Evolutionary conservation across 2,797 vertebrate genomes (phyloP).

Genomic region (Xenopus petersii): DNA sequence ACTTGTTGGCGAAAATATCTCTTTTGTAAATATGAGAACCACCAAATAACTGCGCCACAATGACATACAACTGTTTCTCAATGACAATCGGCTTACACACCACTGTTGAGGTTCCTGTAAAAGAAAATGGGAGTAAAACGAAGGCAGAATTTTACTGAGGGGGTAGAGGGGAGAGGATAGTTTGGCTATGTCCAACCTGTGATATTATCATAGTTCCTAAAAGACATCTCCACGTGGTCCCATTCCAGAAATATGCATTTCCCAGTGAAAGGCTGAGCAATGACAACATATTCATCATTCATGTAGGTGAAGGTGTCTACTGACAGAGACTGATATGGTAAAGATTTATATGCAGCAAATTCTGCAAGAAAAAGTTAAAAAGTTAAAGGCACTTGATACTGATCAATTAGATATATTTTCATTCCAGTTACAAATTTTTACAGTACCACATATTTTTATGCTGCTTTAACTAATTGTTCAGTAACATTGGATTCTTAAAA

Average conservation of each 20-base stretch:
- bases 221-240: slow-evolving; percentile 97
- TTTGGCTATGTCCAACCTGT: slow-evolving; percentile 69
- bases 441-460: too few species aligned
- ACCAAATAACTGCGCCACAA: slow-evolving; percentile 94
- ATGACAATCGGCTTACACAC: slow-evolving; percentile 97
- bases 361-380: slow-evolving; percentile 70
- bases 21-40: slow-evolving; percentile 98
- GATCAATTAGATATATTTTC: too few species aligned
- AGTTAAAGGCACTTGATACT: too few species aligned
- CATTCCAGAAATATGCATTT: slow-evolving; percentile 97
- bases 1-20: slow-evolving; percentile 91
- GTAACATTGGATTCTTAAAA: too few species aligned
- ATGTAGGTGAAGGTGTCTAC: slow-evolving; percentile 90
- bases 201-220: slow-evolving; percentile 93
- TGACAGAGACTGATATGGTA: slow-evolving; percentile 93
- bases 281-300: slow-evolving; percentile 88
- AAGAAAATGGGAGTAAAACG: slow-evolving; percentile 7
- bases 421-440: too few species aligned
- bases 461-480: too few species aligned
- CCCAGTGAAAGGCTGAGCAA: slow-evolving; percentile 93
- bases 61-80: slow-evolving; percentile 88
- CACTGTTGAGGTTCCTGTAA: slow-evolving; percentile 89
- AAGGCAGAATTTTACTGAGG: too few species aligned
- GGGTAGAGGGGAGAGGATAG: too few species aligned
- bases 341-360: slow-evolving; percentile 89